A percentile compares a stretch with the other conserved stretches of the same genome.
These are phyloP conservation scores for Elgaria multicarinata DNA, from an alignment of 2,113 vertebrate genomes.

Conservation along the genomic window DNA sequence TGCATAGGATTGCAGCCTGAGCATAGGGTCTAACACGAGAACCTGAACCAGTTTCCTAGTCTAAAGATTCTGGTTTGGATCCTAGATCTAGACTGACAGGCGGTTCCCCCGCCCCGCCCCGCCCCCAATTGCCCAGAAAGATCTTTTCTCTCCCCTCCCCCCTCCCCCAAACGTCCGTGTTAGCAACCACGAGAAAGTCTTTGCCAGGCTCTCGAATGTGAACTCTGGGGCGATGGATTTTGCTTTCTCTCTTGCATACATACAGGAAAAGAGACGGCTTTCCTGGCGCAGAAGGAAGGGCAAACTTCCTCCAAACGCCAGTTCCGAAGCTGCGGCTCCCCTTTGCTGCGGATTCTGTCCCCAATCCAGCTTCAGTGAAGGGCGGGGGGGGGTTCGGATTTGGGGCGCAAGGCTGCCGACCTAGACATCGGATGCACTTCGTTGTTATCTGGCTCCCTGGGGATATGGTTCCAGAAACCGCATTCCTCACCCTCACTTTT, in stretches of 20 bases:
- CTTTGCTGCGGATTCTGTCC: too few relatives aligned
- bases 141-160: not conserved
- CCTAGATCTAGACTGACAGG: not conserved
- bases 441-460: too few relatives aligned
- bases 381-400: too few relatives aligned
- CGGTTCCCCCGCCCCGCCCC: too few relatives aligned
- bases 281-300: not conserved
- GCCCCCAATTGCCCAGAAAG: not conserved
- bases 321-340: not conserved
- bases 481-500: not conserved
- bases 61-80: not conserved
- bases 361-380: too few relatives aligned
- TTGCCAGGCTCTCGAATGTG: too few relatives aligned
- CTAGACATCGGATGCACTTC: not conserved
- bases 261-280: too few relatives aligned
- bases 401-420: too few relatives aligned
- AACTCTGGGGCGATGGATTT: not conserved
- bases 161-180: fast-evolving
- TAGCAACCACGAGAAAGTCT: not conserved
- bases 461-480: not conserved
- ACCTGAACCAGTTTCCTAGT: not conserved
- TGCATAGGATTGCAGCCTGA: too few relatives aligned
- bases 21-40: too few relatives aligned
- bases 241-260: not conserved
- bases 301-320: not conserved